Conservation (phyloP, 2,113 vertebrate species). For the Hippocampus mohnikei region DNA sequence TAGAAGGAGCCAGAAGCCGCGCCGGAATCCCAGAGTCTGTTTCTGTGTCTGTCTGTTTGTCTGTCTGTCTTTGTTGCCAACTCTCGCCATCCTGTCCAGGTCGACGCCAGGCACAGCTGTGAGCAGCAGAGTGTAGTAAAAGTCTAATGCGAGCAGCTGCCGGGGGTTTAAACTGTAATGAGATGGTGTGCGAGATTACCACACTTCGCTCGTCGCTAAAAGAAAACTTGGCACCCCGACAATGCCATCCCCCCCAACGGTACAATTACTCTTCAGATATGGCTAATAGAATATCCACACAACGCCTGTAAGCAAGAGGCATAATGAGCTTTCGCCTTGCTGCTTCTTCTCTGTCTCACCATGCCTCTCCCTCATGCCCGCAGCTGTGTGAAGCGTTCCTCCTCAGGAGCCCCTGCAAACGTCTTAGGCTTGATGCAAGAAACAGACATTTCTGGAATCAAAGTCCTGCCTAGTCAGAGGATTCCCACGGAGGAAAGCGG, state of each 20-base stretch:
- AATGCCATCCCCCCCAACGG: constrained; percentile 54
- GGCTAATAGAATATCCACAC: constrained; percentile 72
- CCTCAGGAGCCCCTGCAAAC: constrained; percentile 60
- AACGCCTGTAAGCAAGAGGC: constrained; percentile 67
- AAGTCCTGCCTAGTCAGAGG: constrained; percentile 61
- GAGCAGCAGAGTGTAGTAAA: constrained; percentile 74
- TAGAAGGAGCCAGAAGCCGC: constrained; percentile 68
- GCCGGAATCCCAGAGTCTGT: constrained; percentile 61
- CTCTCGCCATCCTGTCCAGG: constrained; percentile 69
- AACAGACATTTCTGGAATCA: constrained; percentile 68
- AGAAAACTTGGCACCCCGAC: constrained; percentile 66
- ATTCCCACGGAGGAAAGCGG: constrained; percentile 59
- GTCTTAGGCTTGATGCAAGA: constrained; percentile 59
- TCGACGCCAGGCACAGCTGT: constrained; percentile 72
- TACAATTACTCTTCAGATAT: constrained; percentile 74
- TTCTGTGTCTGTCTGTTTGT: constrained; percentile 57
- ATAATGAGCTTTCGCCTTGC: constrained; percentile 62
- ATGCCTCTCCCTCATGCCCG: constrained; percentile 43
- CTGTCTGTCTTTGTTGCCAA: constrained; percentile 67
- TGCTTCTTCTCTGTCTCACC: constrained; percentile 34
- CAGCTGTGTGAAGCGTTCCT: constrained; percentile 58
- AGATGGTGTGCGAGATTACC: constrained; percentile 78
- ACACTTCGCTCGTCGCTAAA: constrained; percentile 69
- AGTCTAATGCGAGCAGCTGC: constrained; percentile 77
- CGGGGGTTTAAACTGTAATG: constrained; percentile 74